Evolutionary conservation across 2,113 vertebrate species (phyloP).

Genomic region (Daphoenositta chrysoptera): DNA sequence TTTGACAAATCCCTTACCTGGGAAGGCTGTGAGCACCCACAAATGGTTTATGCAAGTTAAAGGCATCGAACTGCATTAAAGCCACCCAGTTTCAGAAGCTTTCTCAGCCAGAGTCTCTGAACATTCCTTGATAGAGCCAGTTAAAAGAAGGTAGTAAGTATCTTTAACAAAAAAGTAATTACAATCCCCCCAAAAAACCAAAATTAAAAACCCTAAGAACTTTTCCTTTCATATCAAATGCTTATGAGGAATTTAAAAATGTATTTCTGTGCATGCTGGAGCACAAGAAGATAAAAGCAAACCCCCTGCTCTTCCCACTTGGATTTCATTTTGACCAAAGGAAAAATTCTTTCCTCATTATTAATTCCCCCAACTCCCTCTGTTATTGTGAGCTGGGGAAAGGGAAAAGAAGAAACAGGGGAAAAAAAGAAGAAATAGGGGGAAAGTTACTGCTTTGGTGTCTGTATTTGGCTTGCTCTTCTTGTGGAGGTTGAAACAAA

Average conservation of each 20-base stretch:
- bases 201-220: background rate
- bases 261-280: background rate
- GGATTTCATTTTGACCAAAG: background rate
- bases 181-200: background rate
- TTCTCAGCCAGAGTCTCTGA: background rate
- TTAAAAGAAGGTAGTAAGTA: background rate
- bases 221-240: background rate
- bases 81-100: background rate
- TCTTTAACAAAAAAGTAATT: background rate
- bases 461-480: background rate
- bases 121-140: accelerated
- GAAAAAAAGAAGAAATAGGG: background rate
- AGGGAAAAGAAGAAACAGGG: background rate
- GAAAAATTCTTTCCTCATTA: background rate
- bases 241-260: background rate
- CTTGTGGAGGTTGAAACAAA: background rate
- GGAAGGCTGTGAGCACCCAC: background rate
- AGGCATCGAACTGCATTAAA: background rate
- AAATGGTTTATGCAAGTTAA: background rate
- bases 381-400: background rate
- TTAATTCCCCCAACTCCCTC: background rate
- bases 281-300: background rate
- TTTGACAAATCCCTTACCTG: background rate
- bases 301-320: background rate
- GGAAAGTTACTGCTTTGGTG: background rate